phyloP scores from a whole-genome alignment of 2,888 invertebrate genomes.

The Nemurella pictetii region DNA sequence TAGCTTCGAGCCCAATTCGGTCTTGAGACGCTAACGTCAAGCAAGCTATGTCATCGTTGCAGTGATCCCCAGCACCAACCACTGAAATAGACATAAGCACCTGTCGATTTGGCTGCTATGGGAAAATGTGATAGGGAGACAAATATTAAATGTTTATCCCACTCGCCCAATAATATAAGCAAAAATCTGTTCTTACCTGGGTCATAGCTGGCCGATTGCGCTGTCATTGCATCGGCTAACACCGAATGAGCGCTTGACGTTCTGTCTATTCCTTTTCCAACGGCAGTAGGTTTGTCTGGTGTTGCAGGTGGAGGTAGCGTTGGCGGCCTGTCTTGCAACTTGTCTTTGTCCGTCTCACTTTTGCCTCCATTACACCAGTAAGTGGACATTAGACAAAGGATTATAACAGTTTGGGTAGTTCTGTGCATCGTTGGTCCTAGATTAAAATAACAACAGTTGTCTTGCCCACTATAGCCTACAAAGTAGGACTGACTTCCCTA shows the following conservation, averaged over 20 bases:
- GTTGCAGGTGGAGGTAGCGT: not conserved
- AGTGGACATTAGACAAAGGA: slow-evolving; percentile 37
- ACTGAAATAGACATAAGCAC: slow-evolving; percentile 25
- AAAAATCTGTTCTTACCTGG: slow-evolving; percentile 36
- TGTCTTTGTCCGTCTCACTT: slow-evolving; percentile 34
- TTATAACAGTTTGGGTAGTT: slow-evolving; percentile 35
- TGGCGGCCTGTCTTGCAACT: slow-evolving; percentile 34
- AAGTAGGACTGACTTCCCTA: not conserved
- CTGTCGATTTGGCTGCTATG: not conserved
- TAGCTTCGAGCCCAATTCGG: slow-evolving; percentile 88
- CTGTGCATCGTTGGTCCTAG: slow-evolving; percentile 37
- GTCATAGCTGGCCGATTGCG: slow-evolving; percentile 36
- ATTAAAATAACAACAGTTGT: not conserved
- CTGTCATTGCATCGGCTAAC: slow-evolving; percentile 26
- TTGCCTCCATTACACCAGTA: slow-evolving; percentile 37
- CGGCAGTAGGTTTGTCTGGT: slow-evolving; percentile 34
- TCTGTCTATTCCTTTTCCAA: slow-evolving; percentile 26
- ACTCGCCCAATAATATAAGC: too few species aligned
- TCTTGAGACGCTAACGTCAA: slow-evolving; percentile 73
- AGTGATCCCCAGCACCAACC: slow-evolving; percentile 53
- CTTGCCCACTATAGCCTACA: not conserved
- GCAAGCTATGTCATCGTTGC: slow-evolving; percentile 76
- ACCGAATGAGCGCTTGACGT: slow-evolving; percentile 34
- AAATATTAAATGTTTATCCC: too few species aligned
- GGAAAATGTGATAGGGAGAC: too few species aligned